phyloP scores from a whole-genome alignment of 2,888 invertebrate genomes.

The Torymus auratus region DNA sequence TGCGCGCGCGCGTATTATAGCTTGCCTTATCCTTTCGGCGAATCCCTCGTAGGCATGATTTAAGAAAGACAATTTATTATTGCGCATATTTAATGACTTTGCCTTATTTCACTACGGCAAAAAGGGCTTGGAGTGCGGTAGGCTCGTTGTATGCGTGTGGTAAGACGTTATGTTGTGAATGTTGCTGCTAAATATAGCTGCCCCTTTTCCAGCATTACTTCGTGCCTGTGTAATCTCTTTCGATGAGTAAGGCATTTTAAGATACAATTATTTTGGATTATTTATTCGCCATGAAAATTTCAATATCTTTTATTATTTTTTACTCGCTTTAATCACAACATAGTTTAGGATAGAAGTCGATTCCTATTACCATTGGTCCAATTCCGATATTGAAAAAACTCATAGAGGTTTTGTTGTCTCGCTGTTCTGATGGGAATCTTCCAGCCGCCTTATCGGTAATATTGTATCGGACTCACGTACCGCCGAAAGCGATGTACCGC shows the following conservation, averaged over 20 bases:
- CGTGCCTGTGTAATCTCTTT: too few relatives aligned
- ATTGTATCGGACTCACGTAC: constrained; percentile 37
- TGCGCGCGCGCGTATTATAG: neutral
- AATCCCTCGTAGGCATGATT: constrained; percentile 8
- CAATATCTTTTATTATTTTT: too few relatives aligned
- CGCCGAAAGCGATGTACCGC: constrained; percentile 34
- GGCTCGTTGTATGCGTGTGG: neutral
- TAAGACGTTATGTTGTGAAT: too few relatives aligned
- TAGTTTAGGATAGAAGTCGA: too few relatives aligned
- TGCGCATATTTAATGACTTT: neutral
- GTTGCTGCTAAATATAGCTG: too few relatives aligned
- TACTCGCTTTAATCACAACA: too few relatives aligned
- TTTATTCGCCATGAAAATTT: too few relatives aligned
- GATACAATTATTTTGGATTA: too few relatives aligned
- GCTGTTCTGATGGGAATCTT: neutral
- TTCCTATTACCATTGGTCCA: neutral
- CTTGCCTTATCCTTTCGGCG: constrained; percentile 26
- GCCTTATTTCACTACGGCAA: too few relatives aligned
- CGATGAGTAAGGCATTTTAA: too few relatives aligned
- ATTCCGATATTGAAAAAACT: constrained; percentile 8
- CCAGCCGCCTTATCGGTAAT: constrained; percentile 14
- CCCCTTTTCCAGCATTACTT: too few relatives aligned
- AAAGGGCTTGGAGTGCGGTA: neutral
- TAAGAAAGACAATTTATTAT: constrained; percentile 25
- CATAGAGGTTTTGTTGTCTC: too few relatives aligned